Evolutionary conservation across 2,888 invertebrate genomes (phyloP).

Genomic region (Andrena trimmerana): DNA sequence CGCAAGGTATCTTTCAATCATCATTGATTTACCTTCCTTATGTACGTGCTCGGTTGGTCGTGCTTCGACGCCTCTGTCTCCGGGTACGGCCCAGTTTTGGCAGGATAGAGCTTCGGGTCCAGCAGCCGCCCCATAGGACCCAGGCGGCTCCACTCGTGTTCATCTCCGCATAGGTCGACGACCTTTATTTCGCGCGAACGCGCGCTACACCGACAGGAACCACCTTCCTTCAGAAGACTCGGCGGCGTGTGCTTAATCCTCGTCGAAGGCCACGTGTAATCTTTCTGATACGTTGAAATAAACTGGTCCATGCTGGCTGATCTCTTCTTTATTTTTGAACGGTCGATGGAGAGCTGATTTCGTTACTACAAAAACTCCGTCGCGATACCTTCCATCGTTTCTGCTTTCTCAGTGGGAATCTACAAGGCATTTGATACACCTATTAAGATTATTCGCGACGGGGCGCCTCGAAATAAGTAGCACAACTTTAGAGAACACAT

Average conservation of each 20-base stretch:
- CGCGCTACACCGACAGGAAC: constrained; percentile 23
- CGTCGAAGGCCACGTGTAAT: constrained; percentile 88
- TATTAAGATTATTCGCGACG: neutral
- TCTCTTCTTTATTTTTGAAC: constrained; percentile 8
- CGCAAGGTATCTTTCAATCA: neutral
- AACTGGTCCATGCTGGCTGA: constrained; percentile 78
- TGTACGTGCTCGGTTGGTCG: constrained; percentile 88
- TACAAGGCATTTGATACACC: neutral
- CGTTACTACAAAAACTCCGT: neutral
- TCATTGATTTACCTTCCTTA: constrained; percentile 86
- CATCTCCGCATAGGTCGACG: constrained; percentile 28
- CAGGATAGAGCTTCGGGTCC: constrained; percentile 88
- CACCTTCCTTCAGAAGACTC: neutral
- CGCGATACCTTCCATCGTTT: neutral
- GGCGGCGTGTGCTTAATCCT: constrained; percentile 65
- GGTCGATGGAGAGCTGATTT: neutral
- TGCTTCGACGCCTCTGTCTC: constrained; percentile 86
- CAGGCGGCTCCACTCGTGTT: constrained; percentile 83
- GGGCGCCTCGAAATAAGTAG: too few relatives aligned
- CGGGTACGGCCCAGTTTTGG: constrained; percentile 87
- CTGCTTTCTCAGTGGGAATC: neutral
- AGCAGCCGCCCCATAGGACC: constrained; percentile 88
- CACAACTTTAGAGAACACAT: too few relatives aligned
- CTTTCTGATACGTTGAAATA: constrained; percentile 88
- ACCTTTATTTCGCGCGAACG: constrained; percentile 25